These are phyloP conservation scores for Geococcyx californianus DNA, from an alignment of 2,113 vertebrate species.

Conservation along the genomic window DNA sequence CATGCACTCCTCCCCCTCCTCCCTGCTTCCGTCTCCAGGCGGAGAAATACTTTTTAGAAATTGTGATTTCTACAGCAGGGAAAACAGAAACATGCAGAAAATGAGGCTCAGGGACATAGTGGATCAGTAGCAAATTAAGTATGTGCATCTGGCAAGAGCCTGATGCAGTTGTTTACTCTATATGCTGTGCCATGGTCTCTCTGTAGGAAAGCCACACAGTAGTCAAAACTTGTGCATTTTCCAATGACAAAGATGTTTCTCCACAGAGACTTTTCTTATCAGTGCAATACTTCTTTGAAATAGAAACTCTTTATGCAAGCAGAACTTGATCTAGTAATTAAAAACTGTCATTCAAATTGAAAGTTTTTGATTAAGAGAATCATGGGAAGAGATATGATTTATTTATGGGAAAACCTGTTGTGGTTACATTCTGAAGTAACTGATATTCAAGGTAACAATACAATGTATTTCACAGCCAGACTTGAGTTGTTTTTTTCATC, in stretches of 20 bases:
- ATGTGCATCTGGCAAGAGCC: neutral
- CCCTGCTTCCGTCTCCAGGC: neutral
- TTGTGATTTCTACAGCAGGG: neutral
- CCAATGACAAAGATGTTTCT: neutral
- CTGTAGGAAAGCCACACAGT: neutral
- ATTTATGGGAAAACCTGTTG: conserved; percentile 57
- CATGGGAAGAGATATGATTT: conserved; percentile 53
- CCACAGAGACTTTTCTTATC: conserved; percentile 37
- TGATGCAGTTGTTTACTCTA: neutral
- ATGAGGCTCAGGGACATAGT: neutral
- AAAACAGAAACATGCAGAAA: neutral
- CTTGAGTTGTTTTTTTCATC: conserved; percentile 10
- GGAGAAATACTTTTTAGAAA: neutral
- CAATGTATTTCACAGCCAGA: conserved; percentile 5
- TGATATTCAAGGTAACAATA: conserved; percentile 12
- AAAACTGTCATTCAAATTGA: conserved; percentile 58
- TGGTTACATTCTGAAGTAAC: conserved; percentile 45
- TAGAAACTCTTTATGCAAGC: conserved; percentile 53
- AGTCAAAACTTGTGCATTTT: conserved; percentile 23
- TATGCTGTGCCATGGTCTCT: neutral
- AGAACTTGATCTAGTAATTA: conserved; percentile 58
- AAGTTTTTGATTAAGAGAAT: conserved; percentile 45
- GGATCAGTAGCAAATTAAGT: neutral
- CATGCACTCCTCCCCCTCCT: neutral
- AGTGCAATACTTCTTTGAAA: conserved; percentile 46